A percentile compares a stretch with the other conserved stretches of the same genome.
These are phyloP conservation scores for Caenorhabditis sp. DNA, from an alignment of 2,888 invertebrate species.

Conservation along the genomic window DNA sequence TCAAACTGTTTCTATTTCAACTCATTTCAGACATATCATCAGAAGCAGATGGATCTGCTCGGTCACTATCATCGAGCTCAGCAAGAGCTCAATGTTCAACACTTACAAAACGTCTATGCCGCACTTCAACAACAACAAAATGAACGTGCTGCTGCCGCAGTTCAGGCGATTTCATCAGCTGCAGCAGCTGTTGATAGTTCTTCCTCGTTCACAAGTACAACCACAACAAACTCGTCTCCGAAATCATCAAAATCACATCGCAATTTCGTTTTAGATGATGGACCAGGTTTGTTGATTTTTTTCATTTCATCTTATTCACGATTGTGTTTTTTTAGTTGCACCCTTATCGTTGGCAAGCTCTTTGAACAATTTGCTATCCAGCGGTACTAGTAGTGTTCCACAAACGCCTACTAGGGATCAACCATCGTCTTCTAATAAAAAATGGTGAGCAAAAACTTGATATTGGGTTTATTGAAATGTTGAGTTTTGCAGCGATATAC, in stretches of 20 bases:
- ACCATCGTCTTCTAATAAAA: constrained; percentile 18
- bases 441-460: constrained; percentile 20
- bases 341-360: constrained; percentile 41
- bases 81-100: constrained; percentile 52
- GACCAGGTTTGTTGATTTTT: constrained; percentile 16
- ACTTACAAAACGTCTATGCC: constrained; percentile 44
- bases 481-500: constrained; percentile 45
- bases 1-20: no score
- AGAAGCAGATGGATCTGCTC: constrained; percentile 66
- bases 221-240: background rate
- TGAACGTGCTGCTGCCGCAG: background rate
- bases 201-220: background rate
- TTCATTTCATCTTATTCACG: background rate
- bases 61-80: constrained; percentile 54
- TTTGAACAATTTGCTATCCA: constrained; percentile 41
- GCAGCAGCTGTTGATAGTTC: background rate
- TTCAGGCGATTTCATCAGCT: background rate
- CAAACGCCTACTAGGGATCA: constrained; percentile 47
- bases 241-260: background rate
- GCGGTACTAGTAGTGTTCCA: constrained; percentile 32
- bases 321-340: constrained; percentile 19
- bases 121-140: constrained; percentile 45
- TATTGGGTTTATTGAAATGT: no score
- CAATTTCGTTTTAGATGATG: background rate
- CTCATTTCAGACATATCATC: constrained; percentile 56